Conservation (phyloP, 2,113 vertebrate species). For the Progne subis region DNA sequence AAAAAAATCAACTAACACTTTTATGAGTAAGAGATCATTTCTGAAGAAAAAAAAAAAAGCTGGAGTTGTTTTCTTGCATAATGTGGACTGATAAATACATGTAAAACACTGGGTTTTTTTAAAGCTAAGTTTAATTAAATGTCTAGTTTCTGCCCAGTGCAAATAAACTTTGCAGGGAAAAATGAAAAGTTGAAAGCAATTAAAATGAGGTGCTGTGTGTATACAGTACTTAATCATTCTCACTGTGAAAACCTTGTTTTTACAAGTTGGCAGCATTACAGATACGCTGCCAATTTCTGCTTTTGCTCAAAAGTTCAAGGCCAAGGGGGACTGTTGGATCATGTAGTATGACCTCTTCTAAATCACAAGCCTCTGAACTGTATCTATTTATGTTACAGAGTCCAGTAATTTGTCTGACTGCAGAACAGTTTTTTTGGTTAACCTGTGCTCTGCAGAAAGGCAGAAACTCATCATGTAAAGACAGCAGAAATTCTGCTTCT, state of each 20-base stretch:
- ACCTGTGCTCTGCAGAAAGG: neutral
- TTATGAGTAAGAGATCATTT: constrained; percentile 2
- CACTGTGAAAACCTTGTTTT: constrained; percentile 52
- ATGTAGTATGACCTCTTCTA: constrained; percentile 20
- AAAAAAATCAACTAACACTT: constrained; percentile 2
- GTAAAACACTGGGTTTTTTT: neutral
- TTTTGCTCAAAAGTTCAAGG: constrained; percentile 60
- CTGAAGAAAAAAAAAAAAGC: neutral
- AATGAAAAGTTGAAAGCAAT: constrained; percentile 50
- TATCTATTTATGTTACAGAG: constrained; percentile 7
- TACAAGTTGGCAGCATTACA: constrained; percentile 25
- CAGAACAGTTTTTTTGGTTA: neutral
- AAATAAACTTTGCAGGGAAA: constrained; percentile 36
- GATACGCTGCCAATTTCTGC: constrained; percentile 34
- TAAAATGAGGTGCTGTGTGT: constrained; percentile 50
- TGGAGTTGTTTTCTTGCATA: constrained; percentile 34
- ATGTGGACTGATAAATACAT: constrained; percentile 30
- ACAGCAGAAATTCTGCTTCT: neutral
- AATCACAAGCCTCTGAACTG: constrained; percentile 19
- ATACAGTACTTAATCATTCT: constrained; percentile 46
- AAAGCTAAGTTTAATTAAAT: constrained; percentile 48
- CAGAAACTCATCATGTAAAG: neutral
- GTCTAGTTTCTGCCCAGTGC: constrained; percentile 1
- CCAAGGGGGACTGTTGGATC: neutral
- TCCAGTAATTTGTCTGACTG: neutral